Evolutionary conservation across 2,888 invertebrate species (phyloP).

Genomic region (Drepanosiphum platanoidis): DNA sequence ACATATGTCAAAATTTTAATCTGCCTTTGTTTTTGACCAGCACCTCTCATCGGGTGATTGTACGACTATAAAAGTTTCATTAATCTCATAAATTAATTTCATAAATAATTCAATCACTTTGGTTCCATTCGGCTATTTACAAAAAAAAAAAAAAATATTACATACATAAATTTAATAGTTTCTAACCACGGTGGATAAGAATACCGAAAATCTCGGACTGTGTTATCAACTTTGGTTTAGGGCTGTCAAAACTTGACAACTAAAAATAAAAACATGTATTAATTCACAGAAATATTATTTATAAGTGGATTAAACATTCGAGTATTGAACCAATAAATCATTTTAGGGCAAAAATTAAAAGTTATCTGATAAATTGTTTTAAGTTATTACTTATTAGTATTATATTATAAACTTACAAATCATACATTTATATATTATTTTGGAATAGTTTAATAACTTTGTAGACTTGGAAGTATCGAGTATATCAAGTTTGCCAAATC

Average conservation of each 20-base stretch:
- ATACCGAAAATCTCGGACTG: conserved; percentile 38
- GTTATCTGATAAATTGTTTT: neutral
- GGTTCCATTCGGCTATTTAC: conserved; percentile 57
- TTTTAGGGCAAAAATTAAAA: neutral
- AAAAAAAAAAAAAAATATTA: conserved; percentile 49
- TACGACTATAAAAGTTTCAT: conserved; percentile 43
- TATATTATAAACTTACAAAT: neutral
- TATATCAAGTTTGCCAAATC: neutral
- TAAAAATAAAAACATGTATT: conserved; percentile 27
- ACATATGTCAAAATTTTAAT: conserved; percentile 41
- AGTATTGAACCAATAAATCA: neutral
- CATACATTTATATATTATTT: neutral
- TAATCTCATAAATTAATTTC: no score
- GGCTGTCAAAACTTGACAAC: conserved; percentile 59
- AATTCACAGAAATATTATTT: neutral
- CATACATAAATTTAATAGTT: conserved; percentile 60
- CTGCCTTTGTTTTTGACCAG: conserved; percentile 57
- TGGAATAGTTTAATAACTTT: no score
- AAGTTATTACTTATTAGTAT: neutral
- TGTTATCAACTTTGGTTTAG: conserved; percentile 60
- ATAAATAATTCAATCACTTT: conserved; percentile 56
- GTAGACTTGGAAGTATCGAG: neutral
- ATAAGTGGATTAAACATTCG: neutral
- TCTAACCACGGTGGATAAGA: conserved; percentile 55
- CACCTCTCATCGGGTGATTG: conserved; percentile 53